Percentiles rank a stretch among this genome's conserved stretches.
phyloP scores from a whole-genome alignment of 1,140 invertebrate species.

The Penaeus indicus region DNA sequence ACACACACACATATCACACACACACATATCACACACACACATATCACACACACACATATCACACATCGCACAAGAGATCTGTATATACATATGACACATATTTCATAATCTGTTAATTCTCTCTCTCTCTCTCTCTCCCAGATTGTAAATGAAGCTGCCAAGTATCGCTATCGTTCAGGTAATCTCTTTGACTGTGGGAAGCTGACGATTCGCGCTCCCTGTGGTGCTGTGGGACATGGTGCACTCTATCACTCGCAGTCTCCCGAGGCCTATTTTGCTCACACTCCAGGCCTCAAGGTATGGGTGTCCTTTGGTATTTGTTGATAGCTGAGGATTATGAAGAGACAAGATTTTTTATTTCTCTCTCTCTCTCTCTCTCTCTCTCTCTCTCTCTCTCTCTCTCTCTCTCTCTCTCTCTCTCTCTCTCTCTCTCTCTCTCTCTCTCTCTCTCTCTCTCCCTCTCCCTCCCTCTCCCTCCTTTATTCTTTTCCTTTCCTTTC shows the following conservation, averaged over 20 bases:
- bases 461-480: too few relatives aligned
- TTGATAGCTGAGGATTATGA: background rate
- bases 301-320: conserved; percentile 6
- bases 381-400: background rate
- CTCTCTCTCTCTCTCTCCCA: conserved; percentile 66
- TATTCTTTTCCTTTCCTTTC: too few relatives aligned
- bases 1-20: too few relatives aligned
- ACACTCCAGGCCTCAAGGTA: conserved; percentile 95
- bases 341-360: too few relatives aligned
- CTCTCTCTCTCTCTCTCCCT: too few relatives aligned
- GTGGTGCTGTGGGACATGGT: conserved; percentile 83
- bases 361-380: background rate
- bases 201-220: conserved; percentile 91
- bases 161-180: conserved; percentile 94
- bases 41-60: too few relatives aligned
- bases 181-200: conserved; percentile 91
- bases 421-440: too few relatives aligned
- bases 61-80: background rate
- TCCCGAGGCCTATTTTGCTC: conserved; percentile 97
- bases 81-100: background rate
- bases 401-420: background rate
- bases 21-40: too few relatives aligned
- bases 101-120: background rate
- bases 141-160: conserved; percentile 87
- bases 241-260: conserved; percentile 97